phyloP scores from a whole-genome alignment of 2,797 vertebrate genomes.

The Silurus lanzhouensis region DNA sequence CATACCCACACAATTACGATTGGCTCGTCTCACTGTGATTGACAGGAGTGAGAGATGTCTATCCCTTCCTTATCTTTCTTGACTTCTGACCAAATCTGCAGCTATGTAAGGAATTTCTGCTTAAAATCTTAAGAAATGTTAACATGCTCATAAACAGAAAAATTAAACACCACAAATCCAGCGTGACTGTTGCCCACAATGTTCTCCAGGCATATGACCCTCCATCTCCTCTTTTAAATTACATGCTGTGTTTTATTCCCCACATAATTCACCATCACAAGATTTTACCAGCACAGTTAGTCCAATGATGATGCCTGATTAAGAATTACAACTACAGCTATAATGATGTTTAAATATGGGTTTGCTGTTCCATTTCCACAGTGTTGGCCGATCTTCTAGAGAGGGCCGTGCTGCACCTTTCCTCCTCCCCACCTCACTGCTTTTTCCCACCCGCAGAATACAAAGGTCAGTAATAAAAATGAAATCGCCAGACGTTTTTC shows the following conservation, averaged over 20 bases:
- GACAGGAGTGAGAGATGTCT: neutral
- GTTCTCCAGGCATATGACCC: neutral
- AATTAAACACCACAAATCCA: neutral
- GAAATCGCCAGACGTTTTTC: neutral
- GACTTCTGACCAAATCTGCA: no score
- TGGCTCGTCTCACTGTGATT: neutral
- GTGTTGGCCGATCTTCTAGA: slow-evolving; percentile 87
- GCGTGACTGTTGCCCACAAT: neutral
- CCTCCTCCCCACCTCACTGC: slow-evolving; percentile 73
- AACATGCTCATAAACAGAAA: neutral
- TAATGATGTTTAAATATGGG: neutral
- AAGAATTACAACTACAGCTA: no score
- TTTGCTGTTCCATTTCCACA: slow-evolving; percentile 62
- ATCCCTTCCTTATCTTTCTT: neutral
- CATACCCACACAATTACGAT: neutral
- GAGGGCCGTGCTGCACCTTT: slow-evolving; percentile 79
- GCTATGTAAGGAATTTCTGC: neutral
- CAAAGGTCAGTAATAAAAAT: slow-evolving; percentile 79
- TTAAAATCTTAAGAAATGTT: neutral
- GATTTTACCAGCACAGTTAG: neutral
- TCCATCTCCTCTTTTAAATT: neutral
- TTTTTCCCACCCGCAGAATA: slow-evolving; percentile 77
- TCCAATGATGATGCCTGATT: neutral
- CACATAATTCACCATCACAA: neutral
- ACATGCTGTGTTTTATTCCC: neutral